Evolutionary conservation across 2,888 invertebrate genomes (phyloP).

Genomic region (Diadromus collaris): DNA sequence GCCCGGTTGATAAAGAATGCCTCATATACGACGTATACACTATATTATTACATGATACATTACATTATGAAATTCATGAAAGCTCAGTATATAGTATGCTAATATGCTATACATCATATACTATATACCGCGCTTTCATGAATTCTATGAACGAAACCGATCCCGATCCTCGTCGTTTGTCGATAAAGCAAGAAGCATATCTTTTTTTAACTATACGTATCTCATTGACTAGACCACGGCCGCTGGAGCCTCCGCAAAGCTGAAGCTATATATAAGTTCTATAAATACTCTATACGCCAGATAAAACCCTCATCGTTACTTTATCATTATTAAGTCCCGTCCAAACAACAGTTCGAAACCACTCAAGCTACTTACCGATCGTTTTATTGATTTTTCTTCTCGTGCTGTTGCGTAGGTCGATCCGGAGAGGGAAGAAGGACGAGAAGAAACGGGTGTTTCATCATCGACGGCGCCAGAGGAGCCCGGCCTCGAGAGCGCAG

Average conservation of each 20-base stretch:
- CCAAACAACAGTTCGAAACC: slow-evolving; percentile 18
- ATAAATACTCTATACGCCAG: not conserved
- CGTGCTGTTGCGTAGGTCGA: slow-evolving; percentile 57
- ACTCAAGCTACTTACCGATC: not conserved
- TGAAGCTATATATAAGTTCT: not conserved
- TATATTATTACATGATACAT: too few relatives aligned
- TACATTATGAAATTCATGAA: too few relatives aligned
- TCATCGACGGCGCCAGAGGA: slow-evolving; percentile 44
- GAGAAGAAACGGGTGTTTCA: slow-evolving; percentile 43
- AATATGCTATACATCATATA: too few relatives aligned
- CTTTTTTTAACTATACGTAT: too few relatives aligned
- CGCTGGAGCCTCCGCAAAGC: not conserved
- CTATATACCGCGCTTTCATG: too few relatives aligned
- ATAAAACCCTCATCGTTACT: slow-evolving; percentile 9
- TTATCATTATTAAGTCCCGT: not conserved
- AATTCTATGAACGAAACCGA: too few relatives aligned
- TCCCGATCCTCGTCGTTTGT: too few relatives aligned
- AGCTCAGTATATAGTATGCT: too few relatives aligned
- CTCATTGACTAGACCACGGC: not conserved
- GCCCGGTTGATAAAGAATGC: too few relatives aligned
- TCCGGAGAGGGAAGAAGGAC: slow-evolving; percentile 10
- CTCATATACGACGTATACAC: too few relatives aligned
- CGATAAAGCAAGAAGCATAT: too few relatives aligned
- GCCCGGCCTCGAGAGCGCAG: slow-evolving; percentile 58
- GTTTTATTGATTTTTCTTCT: slow-evolving; percentile 1